Base-by-base conservation (phyloP, 1,140 invertebrate species). In the Sarcophaga bullata region DNA sequence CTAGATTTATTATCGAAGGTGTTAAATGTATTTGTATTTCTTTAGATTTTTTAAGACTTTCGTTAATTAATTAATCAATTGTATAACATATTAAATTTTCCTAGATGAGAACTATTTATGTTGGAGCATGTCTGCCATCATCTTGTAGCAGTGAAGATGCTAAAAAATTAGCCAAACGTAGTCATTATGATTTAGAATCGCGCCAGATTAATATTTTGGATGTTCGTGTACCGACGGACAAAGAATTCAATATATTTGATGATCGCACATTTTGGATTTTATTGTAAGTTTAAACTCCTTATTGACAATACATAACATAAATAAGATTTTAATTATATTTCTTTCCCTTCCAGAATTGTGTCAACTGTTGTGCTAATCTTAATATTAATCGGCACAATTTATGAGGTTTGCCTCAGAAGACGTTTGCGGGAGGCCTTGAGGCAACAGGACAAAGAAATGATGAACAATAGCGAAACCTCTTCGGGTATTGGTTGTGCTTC, bases 81-180 rank as follows among this genome's bases (percentile, higher is more conserved):
- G 25, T 37, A 37, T 37, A 37, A 37, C 25, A 4, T 37, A 37
- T 37, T 2, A 37, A 19, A 19, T 15, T 19, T 84, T 86, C 90
- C 88, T 90, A 93, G 93, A 85, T 92, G 86, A 86, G 92, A 85
- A 90, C 92, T 7, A 90, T 96, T 49, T 93, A 95, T 81, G 88
- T 96, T 13, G 95, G 95, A 0, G 88, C 95, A 3, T 96, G 95
- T 86, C 90, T 96, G 54, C 95, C 95, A 7, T 91, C 92, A 49
- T 92, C 92, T 0, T 96, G 95, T 87, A 91, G 89, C 6, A 92
- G 92, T 15, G 86, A 91, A 10, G 94, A 95, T 82, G 93, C 95
- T 7, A 84, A 88, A 13, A 86, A 90, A 5, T 91, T 96, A 83
- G 91, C 94, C 80, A 90, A 91, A 85, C 89, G 92, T 11, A 92